These are phyloP conservation scores for Andrena marginata DNA, from an alignment of 2,888 invertebrate genomes.

Conservation along the genomic window DNA sequence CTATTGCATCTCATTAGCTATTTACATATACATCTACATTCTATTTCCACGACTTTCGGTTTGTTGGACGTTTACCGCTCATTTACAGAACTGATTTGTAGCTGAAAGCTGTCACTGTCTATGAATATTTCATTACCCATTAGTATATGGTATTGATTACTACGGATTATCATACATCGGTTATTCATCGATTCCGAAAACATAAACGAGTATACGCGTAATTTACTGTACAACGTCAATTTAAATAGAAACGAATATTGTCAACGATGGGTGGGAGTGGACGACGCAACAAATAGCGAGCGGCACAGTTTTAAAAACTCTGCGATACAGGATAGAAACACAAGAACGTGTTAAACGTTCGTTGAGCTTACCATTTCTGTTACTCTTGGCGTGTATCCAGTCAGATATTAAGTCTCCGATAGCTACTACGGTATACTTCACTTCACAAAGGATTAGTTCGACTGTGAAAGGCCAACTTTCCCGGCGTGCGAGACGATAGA, in stretches of 20 bases:
- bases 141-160: no score
- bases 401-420: not conserved
- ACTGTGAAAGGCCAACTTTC: not conserved
- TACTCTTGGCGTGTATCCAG: conserved; percentile 20
- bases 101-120: no score
- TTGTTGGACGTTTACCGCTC: no score
- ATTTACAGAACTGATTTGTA: no score
- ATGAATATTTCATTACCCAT: no score
- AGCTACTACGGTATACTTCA: conserved; percentile 26
- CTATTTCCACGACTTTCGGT: no score
- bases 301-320: conserved; percentile 1
- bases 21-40: not conserved
- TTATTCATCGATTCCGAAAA: no score
- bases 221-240: not conserved
- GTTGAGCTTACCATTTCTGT: conserved; percentile 42
- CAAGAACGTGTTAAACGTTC: not conserved
- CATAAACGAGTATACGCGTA: no score
- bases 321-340: not conserved
- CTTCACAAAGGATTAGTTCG: not conserved
- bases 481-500: conserved; percentile 17
- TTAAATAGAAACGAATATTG: not conserved
- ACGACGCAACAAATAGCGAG: conserved; percentile 13
- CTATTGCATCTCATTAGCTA: not conserved
- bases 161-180: no score
- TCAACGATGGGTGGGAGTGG: not conserved